Base-by-base conservation (phyloP, 2,113 vertebrate species). In the Pterocles gutturalis region DNA sequence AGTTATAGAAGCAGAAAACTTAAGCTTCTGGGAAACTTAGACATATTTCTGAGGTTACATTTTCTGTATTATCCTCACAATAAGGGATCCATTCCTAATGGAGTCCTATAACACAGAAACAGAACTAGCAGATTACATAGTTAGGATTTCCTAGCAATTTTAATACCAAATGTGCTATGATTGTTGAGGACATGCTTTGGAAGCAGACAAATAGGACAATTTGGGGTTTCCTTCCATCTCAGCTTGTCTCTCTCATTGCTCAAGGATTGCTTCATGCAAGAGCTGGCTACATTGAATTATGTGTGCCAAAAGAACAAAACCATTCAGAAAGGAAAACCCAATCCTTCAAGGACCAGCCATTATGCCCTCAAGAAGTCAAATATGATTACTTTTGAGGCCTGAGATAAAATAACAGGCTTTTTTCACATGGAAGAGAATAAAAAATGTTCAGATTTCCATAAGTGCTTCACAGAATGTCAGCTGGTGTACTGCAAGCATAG, bases 321-420 rank as follows among this genome's bases (percentile, higher is more conserved):
- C 46, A 29, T 10, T 21, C 51, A 10, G 43, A 29, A 31, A 49
- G n/a, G 41, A 67, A 80, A 80, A 17, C 21, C 34, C 34, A 55
- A 0, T 17, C 38, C 51, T 51, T 14, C 34, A 55, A 29, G 45
- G 77, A 81, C 33, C 61, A 89, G 76, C 61, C 45, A 22, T 0
- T 54, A 69, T 26, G 43, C 25, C 60, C 65, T 33, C 41, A 36
- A 61, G 25, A 51, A 75, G 6, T 25, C 69, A 77, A 69, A 41
- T 19, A 60, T 0, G 1, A 71, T 34, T n/a, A 36, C 20, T 55
- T 91, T 86, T 0, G 2, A 85, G 76, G 31, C 17, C 24, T 1
- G 2, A 64, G 29, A 20, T 55, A 69, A 69, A 82, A 33, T 7
- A 66, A 15, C 55, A 65, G 46, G 22, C 4, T 61, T 61, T 70